phyloP scores from a whole-genome alignment of 2,113 vertebrate genomes.

The Dipodomys spectabilis region DNA sequence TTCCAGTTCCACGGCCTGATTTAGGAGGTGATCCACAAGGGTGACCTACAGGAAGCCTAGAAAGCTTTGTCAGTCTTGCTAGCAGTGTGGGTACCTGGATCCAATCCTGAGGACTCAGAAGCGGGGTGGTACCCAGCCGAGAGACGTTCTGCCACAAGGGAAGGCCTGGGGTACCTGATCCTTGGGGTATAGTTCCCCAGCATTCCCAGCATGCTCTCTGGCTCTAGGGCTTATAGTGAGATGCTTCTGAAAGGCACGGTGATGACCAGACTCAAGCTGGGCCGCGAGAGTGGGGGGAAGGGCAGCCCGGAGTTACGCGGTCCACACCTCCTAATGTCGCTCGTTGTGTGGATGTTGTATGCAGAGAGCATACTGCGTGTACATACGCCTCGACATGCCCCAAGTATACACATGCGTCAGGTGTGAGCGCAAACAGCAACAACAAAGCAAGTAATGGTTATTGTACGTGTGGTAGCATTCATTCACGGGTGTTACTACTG shows the following conservation, averaged over 20 bases:
- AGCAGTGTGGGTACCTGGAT: no score
- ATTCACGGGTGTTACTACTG: not conserved
- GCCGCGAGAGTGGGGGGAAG: no score
- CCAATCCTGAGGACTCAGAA: not conserved
- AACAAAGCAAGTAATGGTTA: not conserved
- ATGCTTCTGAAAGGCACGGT: not conserved
- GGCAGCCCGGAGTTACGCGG: not conserved
- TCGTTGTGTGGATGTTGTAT: rapidly evolving
- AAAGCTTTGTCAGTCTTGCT: not conserved
- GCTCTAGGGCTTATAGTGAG: not conserved
- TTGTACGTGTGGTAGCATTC: not conserved
- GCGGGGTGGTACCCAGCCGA: not conserved
- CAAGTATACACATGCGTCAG: not conserved
- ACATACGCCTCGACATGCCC: no score
- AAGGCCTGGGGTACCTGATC: no score
- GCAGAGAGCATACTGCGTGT: rapidly evolving
- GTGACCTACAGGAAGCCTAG: not conserved
- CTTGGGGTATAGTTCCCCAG: not conserved
- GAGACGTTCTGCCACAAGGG: not conserved
- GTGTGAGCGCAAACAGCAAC: not conserved
- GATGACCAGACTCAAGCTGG: not conserved
- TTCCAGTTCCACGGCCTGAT: not conserved
- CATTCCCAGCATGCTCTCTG: not conserved
- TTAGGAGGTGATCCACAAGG: not conserved
- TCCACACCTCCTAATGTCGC: rapidly evolving